A percentile compares a stretch with the other conserved stretches of the same genome.
Conservation (phyloP, 2,888 invertebrate genomes). For the Lasius platythorax region DNA sequence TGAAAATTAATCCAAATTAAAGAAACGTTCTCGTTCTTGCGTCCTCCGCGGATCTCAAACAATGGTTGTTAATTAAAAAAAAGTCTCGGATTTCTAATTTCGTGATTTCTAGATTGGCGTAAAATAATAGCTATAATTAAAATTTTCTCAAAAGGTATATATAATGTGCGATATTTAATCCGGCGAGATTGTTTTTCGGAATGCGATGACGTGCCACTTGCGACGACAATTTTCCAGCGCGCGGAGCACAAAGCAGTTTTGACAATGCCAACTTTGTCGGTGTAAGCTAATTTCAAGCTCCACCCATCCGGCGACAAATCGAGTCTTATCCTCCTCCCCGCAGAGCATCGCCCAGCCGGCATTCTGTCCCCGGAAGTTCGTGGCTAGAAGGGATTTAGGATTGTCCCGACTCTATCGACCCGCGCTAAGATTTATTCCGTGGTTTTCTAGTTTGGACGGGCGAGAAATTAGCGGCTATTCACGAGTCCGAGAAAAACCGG, state of each 20-base stretch:
- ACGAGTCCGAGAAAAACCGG: neutral
- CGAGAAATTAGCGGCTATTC: slow-evolving; percentile 18
- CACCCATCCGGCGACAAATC: slow-evolving; percentile 29
- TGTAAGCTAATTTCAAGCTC: slow-evolving; percentile 42
- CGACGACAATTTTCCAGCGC: slow-evolving; percentile 3
- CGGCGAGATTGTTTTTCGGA: neutral
- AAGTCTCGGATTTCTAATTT: neutral
- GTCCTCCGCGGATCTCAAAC: neutral
- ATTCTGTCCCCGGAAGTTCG: slow-evolving; percentile 36
- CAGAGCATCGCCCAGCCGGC: slow-evolving; percentile 20
- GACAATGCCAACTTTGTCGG: slow-evolving; percentile 39
- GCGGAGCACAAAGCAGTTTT: slow-evolving; percentile 19
- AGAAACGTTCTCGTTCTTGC: neutral
- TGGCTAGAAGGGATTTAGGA: slow-evolving; percentile 12
- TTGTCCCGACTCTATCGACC: slow-evolving; percentile 18
- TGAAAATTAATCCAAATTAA: neutral
- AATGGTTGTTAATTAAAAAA: neutral
- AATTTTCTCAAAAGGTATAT: neutral
- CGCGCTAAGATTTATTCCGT: slow-evolving; percentile 27
- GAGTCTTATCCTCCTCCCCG: neutral
- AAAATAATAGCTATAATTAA: neutral
- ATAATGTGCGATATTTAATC: neutral
- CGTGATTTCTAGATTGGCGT: neutral
- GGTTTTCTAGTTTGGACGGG: slow-evolving; percentile 9
- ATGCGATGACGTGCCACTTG: neutral